Base-by-base conservation (phyloP, 2,113 vertebrate genomes). In the Gasterosteus aculeatus region DNA sequence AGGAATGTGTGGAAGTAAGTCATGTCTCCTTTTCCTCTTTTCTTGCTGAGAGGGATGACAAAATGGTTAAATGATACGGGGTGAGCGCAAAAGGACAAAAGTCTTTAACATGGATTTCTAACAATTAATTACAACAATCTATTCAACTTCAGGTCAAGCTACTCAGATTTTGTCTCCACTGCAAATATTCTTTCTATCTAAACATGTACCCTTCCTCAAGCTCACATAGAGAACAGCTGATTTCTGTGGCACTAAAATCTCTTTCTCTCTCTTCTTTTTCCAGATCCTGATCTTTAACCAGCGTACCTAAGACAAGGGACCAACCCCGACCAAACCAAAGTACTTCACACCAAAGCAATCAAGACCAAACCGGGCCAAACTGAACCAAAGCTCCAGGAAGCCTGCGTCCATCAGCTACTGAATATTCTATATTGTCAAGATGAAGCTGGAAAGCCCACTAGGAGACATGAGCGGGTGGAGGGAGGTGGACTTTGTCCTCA, bases 401-500 rank as follows among this genome's bases (percentile, higher is more conserved):
- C 51, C 44, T 38, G 35, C 66, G 44, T 54, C 10, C 31, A 10
- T 26, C 22, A 35, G 15, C 38, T 29, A 9, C 53, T 49, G 1
- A 18, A 14, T 22, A 42, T 14, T 58, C 1, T 14, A 31, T 8
- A 75, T 2, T 11, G 39, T 49, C 7, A 49, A 76, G 22, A 93
- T 95, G 93, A 94, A 93, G 83, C 81, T 89, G 65, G 91, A 94
- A 31, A 84, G 72, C 51, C 57, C 70, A 16, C 31, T 75, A 1
- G 86, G 70, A 53, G 92, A 93, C 85, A 89, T 92, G 85, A 91
- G 82, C 1, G 26, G 81, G 3, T 94, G 94, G 94, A 79, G 82
- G 65, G 94, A 94, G 80, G 54, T 84, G 51, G 93, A 95, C 73
- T 94, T 94, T 6, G 91, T 92, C 41, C 81, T 90, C 35, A 94